Conservation (phyloP, 1,140 invertebrate genomes). For the Lycorma delicatula region DNA sequence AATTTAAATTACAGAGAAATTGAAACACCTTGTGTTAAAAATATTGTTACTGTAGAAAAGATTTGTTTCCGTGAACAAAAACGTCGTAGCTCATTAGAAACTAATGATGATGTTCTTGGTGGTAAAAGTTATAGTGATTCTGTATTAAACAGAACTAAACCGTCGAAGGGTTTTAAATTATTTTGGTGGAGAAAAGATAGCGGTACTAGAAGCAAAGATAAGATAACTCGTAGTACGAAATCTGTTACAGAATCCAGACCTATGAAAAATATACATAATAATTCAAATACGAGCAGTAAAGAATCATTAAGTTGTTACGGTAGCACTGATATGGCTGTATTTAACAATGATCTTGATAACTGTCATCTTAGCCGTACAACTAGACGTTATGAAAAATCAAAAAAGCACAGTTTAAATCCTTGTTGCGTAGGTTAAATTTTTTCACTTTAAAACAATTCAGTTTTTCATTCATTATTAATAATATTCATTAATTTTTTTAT, state of each 20-base stretch:
- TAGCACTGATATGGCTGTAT: neutral
- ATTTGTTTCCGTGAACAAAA: neutral
- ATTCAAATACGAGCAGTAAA: slow-evolving; percentile 8
- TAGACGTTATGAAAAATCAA: neutral
- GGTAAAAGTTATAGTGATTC: slow-evolving; percentile 15
- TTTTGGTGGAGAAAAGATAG: slow-evolving; percentile 4
- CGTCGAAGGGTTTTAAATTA: slow-evolving; percentile 13
- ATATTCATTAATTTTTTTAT: too few species aligned
- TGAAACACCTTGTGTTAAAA: slow-evolving; percentile 5
- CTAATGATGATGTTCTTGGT: slow-evolving; percentile 8
- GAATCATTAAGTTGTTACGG: slow-evolving; percentile 8
- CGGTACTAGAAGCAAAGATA: neutral
- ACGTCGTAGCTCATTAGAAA: neutral
- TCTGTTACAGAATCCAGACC: neutral
- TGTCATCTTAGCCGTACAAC: neutral
- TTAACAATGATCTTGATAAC: neutral
- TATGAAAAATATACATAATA: slow-evolving; percentile 2
- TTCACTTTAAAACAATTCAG: too few species aligned
- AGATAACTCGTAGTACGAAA: neutral
- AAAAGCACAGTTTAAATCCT: slow-evolving; percentile 9
- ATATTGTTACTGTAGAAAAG: neutral
- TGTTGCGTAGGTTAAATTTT: slow-evolving; percentile 16
- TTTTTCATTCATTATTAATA: too few species aligned
- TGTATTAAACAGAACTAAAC: neutral
- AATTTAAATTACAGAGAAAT: neutral